Evolutionary conservation across 2,113 vertebrate species (phyloP).

Genomic region (Haemorhous mexicanus): DNA sequence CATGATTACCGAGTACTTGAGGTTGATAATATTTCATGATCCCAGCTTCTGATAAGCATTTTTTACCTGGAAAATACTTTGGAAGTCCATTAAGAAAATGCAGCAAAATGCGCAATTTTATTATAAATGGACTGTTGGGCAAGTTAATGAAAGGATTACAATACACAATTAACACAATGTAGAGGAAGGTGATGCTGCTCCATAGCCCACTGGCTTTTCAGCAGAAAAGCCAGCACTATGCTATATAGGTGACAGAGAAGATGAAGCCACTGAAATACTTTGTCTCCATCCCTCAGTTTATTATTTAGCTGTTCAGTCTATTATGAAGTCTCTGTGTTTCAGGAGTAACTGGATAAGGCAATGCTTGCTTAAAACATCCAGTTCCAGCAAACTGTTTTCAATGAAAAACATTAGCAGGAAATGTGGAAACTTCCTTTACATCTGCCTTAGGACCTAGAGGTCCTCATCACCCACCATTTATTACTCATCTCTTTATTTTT

Average conservation of each 20-base stretch:
- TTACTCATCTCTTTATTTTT: neutral
- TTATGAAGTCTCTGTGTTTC: neutral
- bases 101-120: neutral
- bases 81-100: neutral
- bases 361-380: neutral
- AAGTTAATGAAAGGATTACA: neutral
- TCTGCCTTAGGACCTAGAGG: neutral
- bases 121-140: neutral
- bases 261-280: neutral
- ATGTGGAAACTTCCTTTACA: neutral
- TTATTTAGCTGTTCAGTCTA: neutral
- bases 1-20: neutral
- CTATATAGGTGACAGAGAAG: neutral
- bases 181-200: neutral
- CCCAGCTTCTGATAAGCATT: neutral
- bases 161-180: too few species aligned
- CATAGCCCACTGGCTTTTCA: neutral
- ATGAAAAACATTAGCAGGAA: neutral
- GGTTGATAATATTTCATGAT: neutral
- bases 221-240: neutral
- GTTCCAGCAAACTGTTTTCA: neutral
- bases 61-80: neutral
- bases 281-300: neutral
- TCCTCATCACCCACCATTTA: neutral
- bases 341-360: neutral